Evolutionary conservation across 2,113 vertebrate genomes (phyloP).

Genomic region (Tupaia chinensis): DNA sequence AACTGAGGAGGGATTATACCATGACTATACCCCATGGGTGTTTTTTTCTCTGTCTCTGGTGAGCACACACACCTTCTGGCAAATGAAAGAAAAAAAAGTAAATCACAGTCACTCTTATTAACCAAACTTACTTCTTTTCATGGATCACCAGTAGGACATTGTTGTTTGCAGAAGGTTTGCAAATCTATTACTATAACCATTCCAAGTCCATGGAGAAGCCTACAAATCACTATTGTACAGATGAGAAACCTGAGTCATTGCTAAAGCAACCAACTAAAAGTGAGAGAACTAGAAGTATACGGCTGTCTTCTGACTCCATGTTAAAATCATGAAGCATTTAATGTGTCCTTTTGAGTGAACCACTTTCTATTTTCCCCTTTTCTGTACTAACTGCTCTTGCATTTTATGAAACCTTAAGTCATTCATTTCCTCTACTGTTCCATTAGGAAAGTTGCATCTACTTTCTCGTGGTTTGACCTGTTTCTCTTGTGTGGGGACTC

Average conservation of each 20-base stretch:
- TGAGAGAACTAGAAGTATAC: not conserved
- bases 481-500: not conserved
- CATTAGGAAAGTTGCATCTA: not conserved
- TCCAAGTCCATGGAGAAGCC: not conserved
- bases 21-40: too few species aligned
- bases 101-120: not conserved
- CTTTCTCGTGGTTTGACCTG: not conserved
- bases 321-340: constrained; percentile 12
- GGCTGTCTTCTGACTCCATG: not conserved
- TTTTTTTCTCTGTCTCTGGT: too few species aligned
- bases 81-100: too few species aligned
- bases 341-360: not conserved
- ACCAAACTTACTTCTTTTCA: not conserved
- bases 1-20: too few species aligned
- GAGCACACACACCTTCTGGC: too few species aligned
- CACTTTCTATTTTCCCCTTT: not conserved
- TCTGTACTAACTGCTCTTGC: not conserved
- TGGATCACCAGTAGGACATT: not conserved
- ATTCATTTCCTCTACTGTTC: not conserved
- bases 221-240: not conserved
- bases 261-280: not conserved
- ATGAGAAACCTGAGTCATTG: not conserved
- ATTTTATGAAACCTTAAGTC: constrained; percentile 17
- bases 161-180: constrained; percentile 11
- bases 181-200: not conserved